phyloP scores from a whole-genome alignment of 2,888 invertebrate genomes.

The Oscheius sp. region DNA sequence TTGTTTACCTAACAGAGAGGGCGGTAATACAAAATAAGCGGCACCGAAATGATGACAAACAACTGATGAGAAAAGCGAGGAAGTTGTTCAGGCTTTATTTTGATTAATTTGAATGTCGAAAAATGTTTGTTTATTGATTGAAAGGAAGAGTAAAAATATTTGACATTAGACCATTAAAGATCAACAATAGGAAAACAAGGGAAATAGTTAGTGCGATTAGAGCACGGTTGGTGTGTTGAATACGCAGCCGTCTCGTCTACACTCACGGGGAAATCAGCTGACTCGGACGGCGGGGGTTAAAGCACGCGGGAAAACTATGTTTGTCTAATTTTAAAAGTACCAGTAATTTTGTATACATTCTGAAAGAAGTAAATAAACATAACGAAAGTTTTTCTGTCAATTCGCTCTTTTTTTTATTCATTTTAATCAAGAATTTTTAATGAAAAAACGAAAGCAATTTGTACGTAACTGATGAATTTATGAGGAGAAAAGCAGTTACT shows the following conservation, averaged over 20 bases:
- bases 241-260: constrained; percentile 23
- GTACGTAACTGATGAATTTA: not conserved
- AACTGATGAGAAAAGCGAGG: constrained; percentile 1
- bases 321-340: constrained; percentile 11
- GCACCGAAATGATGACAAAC: not conserved
- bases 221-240: constrained; percentile 10
- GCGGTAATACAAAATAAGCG: not conserved
- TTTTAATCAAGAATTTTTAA: not conserved
- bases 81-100: not conserved
- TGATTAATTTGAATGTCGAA: not conserved
- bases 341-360: not conserved
- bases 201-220: not conserved
- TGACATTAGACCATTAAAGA: not conserved
- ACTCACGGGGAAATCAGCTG: constrained; percentile 35
- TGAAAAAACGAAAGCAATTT: not conserved
- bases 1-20: constrained; percentile 4
- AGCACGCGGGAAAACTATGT: constrained; percentile 26
- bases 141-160: not conserved
- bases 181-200: not conserved
- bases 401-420: not conserved
- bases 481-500: constrained; percentile 4
- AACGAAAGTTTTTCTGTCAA: not conserved
- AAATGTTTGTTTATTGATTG: not conserved
- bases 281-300: constrained; percentile 21
- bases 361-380: not conserved